Conservation (phyloP, 2,888 invertebrate species). For the Oxystoma pomonae region DNA sequence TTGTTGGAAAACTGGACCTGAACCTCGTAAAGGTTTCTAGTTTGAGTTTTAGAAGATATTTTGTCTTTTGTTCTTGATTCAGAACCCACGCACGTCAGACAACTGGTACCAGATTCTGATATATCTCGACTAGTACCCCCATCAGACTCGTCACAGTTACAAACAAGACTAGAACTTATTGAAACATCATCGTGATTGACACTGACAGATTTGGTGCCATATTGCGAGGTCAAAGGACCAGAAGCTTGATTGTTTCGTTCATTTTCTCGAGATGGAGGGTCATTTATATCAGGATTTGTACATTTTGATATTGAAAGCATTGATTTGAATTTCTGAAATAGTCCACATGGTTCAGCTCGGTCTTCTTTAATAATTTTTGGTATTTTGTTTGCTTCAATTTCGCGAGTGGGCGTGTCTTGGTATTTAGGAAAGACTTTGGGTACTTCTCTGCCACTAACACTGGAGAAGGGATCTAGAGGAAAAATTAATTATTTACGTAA, state of each 20-base stretch:
- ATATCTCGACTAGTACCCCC: neutral
- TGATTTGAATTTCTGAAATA: constrained; percentile 4
- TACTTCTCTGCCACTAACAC: constrained; percentile 1
- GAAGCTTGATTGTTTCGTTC: constrained; percentile 21
- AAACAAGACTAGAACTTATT: neutral
- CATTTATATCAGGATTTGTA: constrained; percentile 11
- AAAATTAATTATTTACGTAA: neutral
- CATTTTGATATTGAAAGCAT: neutral
- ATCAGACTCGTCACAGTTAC: constrained; percentile 1
- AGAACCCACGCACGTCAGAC: neutral
- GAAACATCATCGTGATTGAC: neutral
- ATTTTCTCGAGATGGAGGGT: constrained; percentile 25
- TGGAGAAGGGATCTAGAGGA: neutral
- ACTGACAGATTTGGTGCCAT: neutral
- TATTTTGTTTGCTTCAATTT: constrained; percentile 10
- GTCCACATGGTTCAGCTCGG: constrained; percentile 6
- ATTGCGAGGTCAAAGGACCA: neutral
- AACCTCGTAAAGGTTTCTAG: neutral
- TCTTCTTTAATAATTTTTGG: neutral
- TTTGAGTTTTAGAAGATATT: neutral
- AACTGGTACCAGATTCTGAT: neutral
- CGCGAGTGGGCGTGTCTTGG: constrained; percentile 18
- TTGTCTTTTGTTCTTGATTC: neutral
- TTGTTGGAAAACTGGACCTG: neutral
- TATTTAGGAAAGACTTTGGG: constrained; percentile 18